Evolutionary conservation across 2,797 vertebrate species (phyloP).

Genomic region (Peromyscus melanophrys): DNA sequence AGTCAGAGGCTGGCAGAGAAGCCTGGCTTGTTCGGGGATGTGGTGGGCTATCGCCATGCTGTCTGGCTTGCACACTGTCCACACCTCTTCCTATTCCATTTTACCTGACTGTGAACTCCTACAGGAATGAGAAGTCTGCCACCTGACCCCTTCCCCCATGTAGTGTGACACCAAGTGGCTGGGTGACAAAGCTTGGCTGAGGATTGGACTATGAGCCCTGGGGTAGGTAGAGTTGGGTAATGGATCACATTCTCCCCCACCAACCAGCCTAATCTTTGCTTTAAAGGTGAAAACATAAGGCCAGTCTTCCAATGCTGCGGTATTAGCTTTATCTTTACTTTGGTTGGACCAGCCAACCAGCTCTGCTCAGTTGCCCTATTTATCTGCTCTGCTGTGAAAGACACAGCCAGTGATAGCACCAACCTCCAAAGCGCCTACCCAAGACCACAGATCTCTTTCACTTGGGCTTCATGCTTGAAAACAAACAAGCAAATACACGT

Average conservation of each 20-base stretch:
- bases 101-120: background rate
- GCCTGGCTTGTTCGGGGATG: background rate
- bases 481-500: slow-evolving; percentile 58
- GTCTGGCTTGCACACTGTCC: background rate
- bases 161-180: background rate
- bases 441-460: slow-evolving; percentile 27
- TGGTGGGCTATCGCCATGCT: background rate
- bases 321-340: slow-evolving; percentile 77
- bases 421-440: slow-evolving; percentile 63
- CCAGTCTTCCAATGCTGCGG: slow-evolving; percentile 6
- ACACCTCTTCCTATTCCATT: background rate
- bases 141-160: background rate
- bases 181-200: background rate
- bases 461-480: slow-evolving; percentile 44
- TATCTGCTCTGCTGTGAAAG: slow-evolving; percentile 74
- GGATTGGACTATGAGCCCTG: slow-evolving; percentile 6
- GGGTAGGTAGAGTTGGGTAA: background rate
- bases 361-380: slow-evolving; percentile 66
- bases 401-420: background rate
- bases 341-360: slow-evolving; percentile 70
- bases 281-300: slow-evolving; percentile 58
- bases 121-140: background rate
- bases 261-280: slow-evolving; percentile 32
- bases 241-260: background rate
- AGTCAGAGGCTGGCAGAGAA: background rate